Conservation (phyloP, 1,140 invertebrate species). For the Colletes latitarsis region DNA sequence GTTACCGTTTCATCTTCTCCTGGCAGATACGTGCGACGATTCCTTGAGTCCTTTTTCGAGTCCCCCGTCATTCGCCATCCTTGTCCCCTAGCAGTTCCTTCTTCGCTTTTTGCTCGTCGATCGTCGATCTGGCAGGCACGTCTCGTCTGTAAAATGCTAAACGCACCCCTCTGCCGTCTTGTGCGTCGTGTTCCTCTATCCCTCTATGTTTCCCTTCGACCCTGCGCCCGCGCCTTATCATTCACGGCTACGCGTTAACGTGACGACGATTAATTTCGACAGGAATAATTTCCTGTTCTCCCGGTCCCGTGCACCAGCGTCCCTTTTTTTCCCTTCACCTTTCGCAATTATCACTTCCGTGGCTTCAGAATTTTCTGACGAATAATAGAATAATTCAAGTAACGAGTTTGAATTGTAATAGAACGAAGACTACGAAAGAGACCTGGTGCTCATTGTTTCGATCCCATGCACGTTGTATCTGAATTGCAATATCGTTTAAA, state of each 20-base stretch:
- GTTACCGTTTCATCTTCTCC: conserved; percentile 65
- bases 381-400: too few relatives aligned
- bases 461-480: too few relatives aligned
- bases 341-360: not conserved
- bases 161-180: not conserved
- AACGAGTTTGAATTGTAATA: too few relatives aligned
- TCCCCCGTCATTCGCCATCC: not conserved
- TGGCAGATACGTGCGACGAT: conserved; percentile 64
- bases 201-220: not conserved
- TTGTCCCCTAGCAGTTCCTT: not conserved
- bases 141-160: conserved; percentile 53
- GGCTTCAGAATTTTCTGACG: too few relatives aligned
- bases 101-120: conserved; percentile 45
- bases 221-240: too few relatives aligned
- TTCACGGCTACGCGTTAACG: conserved; percentile 19
- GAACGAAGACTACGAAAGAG: too few relatives aligned
- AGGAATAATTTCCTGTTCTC: conserved; percentile 35
- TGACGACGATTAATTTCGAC: conserved; percentile 39
- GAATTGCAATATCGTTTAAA: too few relatives aligned
- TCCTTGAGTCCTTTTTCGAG: conserved; percentile 40
- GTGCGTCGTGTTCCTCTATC: conserved; percentile 40
- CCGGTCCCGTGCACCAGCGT: not conserved
- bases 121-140: conserved; percentile 52
- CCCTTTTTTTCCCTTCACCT: not conserved
- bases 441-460: too few relatives aligned